phyloP scores from a whole-genome alignment of 2,113 vertebrate genomes.

The Otolemur garnettii region DNA sequence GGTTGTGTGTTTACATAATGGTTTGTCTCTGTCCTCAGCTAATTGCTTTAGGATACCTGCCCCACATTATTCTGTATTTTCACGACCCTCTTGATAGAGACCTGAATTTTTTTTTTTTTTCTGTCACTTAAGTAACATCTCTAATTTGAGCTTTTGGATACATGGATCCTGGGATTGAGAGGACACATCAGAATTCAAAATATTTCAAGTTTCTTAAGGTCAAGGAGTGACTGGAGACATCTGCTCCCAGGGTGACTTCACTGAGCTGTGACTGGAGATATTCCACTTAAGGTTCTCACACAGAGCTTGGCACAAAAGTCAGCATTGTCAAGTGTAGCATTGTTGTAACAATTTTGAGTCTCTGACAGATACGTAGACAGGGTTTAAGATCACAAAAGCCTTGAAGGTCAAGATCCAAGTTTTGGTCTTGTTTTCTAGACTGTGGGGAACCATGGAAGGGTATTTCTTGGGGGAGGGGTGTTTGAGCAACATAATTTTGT shows the following conservation, averaged over 20 bases:
- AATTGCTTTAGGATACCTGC: conserved; percentile 50
- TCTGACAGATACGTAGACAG: neutral
- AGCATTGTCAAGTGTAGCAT: neutral
- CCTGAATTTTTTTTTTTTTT: conserved; percentile 37
- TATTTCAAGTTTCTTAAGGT: neutral
- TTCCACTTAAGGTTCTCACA: neutral
- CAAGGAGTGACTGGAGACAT: neutral
- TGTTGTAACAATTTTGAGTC: neutral
- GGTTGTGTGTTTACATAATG: conserved; percentile 49
- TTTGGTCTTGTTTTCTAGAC: conserved; percentile 10
- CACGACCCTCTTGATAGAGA: neutral
- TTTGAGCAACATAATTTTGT: neutral
- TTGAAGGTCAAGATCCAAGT: neutral
- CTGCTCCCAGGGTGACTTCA: neutral
- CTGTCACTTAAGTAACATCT: conserved; percentile 40
- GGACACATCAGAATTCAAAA: neutral
- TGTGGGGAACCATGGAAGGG: neutral
- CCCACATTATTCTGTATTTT: conserved; percentile 35
- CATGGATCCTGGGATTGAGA: neutral
- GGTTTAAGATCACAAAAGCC: neutral
- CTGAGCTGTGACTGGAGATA: neutral
- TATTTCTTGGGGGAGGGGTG: neutral
- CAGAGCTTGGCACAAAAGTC: neutral
- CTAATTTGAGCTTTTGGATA: conserved; percentile 51
- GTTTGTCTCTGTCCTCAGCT: conserved; percentile 61